phyloP scores from a whole-genome alignment of 2,113 vertebrate genomes.

The Macrotis lagotis region DNA sequence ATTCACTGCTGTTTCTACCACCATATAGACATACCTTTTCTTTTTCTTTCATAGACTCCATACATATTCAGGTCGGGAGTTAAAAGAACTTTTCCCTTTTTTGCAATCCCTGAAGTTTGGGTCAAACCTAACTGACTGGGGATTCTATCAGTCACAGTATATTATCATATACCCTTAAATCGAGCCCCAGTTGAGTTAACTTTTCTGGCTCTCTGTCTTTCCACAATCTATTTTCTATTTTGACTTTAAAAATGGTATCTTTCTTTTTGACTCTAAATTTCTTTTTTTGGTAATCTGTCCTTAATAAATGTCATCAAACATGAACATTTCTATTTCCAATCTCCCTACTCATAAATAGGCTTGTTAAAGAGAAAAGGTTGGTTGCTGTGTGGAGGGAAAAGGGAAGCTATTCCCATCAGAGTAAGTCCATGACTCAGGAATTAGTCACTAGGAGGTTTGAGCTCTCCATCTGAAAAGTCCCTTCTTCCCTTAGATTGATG shows the following conservation, averaged over 20 bases:
- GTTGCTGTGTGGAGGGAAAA: background rate
- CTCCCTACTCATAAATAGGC: background rate
- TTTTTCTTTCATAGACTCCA: conserved; percentile 28
- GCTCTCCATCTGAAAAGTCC: conserved; percentile 21
- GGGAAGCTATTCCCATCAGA: conserved; percentile 20
- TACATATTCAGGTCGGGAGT: conserved; percentile 28
- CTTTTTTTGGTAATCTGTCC: too few relatives aligned
- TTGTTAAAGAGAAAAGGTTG: background rate
- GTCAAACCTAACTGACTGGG: background rate
- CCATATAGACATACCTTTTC: background rate
- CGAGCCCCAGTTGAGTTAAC: background rate
- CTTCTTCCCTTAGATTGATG: background rate
- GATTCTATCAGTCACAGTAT: background rate
- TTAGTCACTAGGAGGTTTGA: background rate
- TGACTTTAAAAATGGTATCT: background rate
- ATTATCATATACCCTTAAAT: background rate
- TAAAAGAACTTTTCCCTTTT: conserved; percentile 24
- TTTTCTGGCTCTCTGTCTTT: conserved; percentile 39
- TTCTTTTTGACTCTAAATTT: background rate
- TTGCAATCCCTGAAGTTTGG: conserved; percentile 12
- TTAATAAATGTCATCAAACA: too few relatives aligned
- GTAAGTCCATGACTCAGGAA: conserved; percentile 47
- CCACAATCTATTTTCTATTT: background rate
- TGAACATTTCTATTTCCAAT: background rate
- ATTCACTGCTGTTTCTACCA: background rate